Conservation (phyloP, 2,113 vertebrate genomes). For the Nothocercus julius region DNA sequence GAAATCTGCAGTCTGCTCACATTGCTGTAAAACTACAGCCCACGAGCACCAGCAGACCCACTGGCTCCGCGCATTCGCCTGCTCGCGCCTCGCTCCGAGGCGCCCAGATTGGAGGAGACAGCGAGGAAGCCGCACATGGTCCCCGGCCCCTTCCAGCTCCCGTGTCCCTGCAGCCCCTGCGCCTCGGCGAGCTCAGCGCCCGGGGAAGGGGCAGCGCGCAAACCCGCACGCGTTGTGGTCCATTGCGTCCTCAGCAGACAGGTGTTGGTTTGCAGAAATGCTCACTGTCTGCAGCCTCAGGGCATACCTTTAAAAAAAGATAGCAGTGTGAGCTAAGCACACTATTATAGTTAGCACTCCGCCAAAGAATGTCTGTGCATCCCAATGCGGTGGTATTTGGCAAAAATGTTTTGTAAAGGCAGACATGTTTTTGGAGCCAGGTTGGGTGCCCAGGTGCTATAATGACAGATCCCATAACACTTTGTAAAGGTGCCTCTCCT, state of each 20-base stretch:
- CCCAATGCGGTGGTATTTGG: not conserved
- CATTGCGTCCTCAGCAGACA: accelerated
- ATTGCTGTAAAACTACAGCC: not conserved
- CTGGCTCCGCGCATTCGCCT: not conserved
- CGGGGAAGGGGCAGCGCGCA: too few relatives aligned
- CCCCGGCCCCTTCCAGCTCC: not conserved
- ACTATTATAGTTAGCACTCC: accelerated
- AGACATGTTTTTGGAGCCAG: not conserved
- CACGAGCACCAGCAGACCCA: not conserved
- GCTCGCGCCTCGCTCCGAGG: not conserved
- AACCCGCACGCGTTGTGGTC: too few relatives aligned
- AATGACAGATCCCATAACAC: accelerated
- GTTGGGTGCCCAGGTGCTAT: not conserved
- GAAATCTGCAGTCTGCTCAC: not conserved
- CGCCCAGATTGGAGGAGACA: not conserved
- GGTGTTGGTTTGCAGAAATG: too few relatives aligned
- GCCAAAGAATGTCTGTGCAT: too few relatives aligned
- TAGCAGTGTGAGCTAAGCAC: not conserved
- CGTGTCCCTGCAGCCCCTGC: accelerated
- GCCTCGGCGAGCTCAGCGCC: too few relatives aligned
- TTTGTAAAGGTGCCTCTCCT: not conserved
- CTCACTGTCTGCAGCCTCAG: not conserved
- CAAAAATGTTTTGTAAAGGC: not conserved
- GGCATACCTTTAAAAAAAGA: too few relatives aligned
- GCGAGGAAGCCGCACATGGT: not conserved